These are phyloP conservation scores for Rapana venosa DNA, from an alignment of 2,888 invertebrate genomes.

Conservation along the genomic window DNA sequence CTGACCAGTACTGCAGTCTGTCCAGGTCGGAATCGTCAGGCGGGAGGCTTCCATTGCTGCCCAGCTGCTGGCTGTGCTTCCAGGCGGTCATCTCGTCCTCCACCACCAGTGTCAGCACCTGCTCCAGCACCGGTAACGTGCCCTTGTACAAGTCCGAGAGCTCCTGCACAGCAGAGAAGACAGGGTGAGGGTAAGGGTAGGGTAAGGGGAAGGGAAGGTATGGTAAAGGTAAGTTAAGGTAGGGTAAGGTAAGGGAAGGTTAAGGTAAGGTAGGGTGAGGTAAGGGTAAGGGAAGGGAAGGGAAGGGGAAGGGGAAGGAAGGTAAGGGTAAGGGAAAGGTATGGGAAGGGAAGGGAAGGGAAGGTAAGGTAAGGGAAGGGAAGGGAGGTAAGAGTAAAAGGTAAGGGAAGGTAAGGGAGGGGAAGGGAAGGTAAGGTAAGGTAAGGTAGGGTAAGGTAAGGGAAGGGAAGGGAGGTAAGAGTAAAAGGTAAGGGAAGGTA, in stretches of 20 bases:
- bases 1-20: conserved; percentile 92
- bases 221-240: neutral
- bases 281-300: too few species aligned
- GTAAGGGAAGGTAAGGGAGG: too few species aligned
- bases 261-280: too few species aligned
- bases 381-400: too few species aligned
- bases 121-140: conserved; percentile 84
- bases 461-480: too few species aligned
- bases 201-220: neutral
- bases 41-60: conserved; percentile 90
- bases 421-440: too few species aligned
- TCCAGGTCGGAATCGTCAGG: conserved; percentile 89
- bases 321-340: too few species aligned
- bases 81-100: conserved; percentile 94
- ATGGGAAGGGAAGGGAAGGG: too few species aligned
- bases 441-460: too few species aligned
- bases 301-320: too few species aligned
- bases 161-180: conserved; percentile 78
- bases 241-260: neutral
- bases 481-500: too few species aligned
- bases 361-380: too few species aligned
- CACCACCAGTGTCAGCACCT: conserved; percentile 87
- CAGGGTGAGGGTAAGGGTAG: neutral
- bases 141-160: conserved; percentile 88
- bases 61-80: conserved; percentile 95